Evolutionary conservation across 2,797 vertebrate genomes (phyloP), one percentile per base, ranked within the genome.

Genomic region (Myiothlypis coronata): DNA sequence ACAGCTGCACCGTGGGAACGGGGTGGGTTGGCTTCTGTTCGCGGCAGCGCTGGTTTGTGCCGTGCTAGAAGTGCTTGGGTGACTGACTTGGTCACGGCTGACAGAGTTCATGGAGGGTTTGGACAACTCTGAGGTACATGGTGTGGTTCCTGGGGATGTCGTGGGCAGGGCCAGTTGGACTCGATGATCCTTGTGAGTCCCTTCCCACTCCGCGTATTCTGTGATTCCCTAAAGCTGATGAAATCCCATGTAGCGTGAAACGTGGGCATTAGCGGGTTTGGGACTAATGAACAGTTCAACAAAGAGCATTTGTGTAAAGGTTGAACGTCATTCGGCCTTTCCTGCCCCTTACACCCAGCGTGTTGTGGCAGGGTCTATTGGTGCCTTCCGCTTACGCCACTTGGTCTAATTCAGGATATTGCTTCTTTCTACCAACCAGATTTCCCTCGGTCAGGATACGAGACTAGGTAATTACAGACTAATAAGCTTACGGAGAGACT

Each of bases 71-170:
- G 23, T 3, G 53, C 32, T 11, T 2, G 32, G 35, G n/a, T 26
- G 18, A 8, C 1, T 37, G 27, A 11, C 14, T 23, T 8, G 21
- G 34, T 12, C 7, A 2, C 24, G 21, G 76, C 47, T 32, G 61
- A 3, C 15, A 4, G 18, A 35, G 41, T 4, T 49, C 15, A 0
- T 1, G 56, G 4, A 18, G 78, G 56, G 20, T 30, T 39, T 11
- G 49, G 32, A 14, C 9, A 5, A 0, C 22, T 14, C 35, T 13
- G 7, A 9, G 49, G 16, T 9, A 8, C 63, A 1, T 2, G 12
- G 63, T 11, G 41, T 9, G 69, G 16, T 9, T 39, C 18, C 7
- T 8, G 35, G 32, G 18, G 4, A 3, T 35, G 41, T 14, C 9
- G 8, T 24, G 55, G 34, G 78, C 35, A 24, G 16, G 35, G 27